Conservation (phyloP, 2,888 invertebrate genomes). For the Clanis bilineata region DNA sequence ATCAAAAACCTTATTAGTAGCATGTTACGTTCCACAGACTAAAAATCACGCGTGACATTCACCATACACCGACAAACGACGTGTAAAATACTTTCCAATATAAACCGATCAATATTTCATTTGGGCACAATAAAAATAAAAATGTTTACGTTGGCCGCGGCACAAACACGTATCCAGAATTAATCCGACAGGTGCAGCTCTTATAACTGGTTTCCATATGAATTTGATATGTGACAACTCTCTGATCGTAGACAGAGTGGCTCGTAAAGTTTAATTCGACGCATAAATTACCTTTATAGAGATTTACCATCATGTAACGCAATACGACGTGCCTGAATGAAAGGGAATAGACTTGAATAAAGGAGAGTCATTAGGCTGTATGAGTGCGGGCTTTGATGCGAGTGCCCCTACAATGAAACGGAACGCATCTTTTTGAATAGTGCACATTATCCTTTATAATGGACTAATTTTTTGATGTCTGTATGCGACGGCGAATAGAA, state of each 20-base stretch:
- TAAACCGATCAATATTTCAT: constrained; percentile 35
- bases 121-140: constrained; percentile 38
- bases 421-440: constrained; percentile 35
- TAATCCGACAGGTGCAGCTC: constrained; percentile 67
- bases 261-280: constrained; percentile 70
- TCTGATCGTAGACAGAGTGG: constrained; percentile 60
- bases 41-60: constrained; percentile 16
- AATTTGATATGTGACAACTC: constrained; percentile 69
- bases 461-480: constrained; percentile 14
- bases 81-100: constrained; percentile 34
- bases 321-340: constrained; percentile 51
- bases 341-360: constrained; percentile 55
- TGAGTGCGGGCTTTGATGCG: constrained; percentile 43
- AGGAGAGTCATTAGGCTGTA: constrained; percentile 58
- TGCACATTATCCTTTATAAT: constrained; percentile 27
- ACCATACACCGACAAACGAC: constrained; percentile 26
- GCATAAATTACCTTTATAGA: constrained; percentile 66
- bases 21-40: neutral
- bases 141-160: constrained; percentile 44
- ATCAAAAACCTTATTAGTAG: neutral
- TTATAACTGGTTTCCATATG: constrained; percentile 57
- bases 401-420: constrained; percentile 36
- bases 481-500: neutral
- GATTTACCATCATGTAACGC: constrained; percentile 64
- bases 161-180: constrained; percentile 52